These are phyloP conservation scores for Thereva nobilitata DNA, from an alignment of 2,888 invertebrate genomes.

Conservation along the genomic window DNA sequence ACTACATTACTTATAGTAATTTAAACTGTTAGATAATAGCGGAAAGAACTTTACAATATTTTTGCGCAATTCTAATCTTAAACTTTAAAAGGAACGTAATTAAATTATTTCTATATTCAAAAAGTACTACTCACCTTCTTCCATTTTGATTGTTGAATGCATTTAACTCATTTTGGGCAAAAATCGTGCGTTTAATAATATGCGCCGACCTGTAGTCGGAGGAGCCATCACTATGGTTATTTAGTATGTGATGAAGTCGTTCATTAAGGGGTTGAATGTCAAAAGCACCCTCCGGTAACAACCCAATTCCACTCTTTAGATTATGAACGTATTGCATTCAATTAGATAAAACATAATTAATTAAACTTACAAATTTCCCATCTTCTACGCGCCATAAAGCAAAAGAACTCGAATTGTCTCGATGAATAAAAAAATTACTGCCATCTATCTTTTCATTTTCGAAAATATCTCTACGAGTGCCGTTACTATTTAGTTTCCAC, in stretches of 20 bases:
- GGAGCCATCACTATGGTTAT: constrained; percentile 13
- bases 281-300: constrained; percentile 68
- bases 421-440: constrained; percentile 70
- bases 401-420: constrained; percentile 63
- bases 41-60: no score
- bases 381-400: constrained; percentile 69
- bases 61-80: no score
- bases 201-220: no score
- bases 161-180: no score
- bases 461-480: constrained; percentile 47
- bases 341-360: neutral
- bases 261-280: constrained; percentile 69
- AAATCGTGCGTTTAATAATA: no score
- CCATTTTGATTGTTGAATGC: no score
- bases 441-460: constrained; percentile 55
- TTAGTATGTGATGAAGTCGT: constrained; percentile 56
- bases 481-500: constrained; percentile 50
- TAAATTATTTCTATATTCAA: no score
- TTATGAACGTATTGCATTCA: neutral
- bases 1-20: no score
- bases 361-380: constrained; percentile 64
- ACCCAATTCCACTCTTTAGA: constrained; percentile 68
- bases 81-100: no score
- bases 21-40: no score
- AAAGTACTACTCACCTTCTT: no score